Evolutionary conservation across 2,113 vertebrate genomes (phyloP).

Genomic region (Xenopus tropicalis): UCB_Xtro_10.0 CM004451.2:31145501-31146000

Average conservation of each 20-base stretch:
- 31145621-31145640: conserved; percentile 52
- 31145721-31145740: not conserved
- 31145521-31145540: too few relatives aligned
- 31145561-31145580: conserved; percentile 52
- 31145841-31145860: too few relatives aligned
- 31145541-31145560: conserved; percentile 50
- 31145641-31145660: conserved; percentile 56
- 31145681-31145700: conserved; percentile 1
- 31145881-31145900: too few relatives aligned
- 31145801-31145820: too few relatives aligned
- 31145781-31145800: not conserved
- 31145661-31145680: conserved; percentile 44
- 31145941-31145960: too few relatives aligned
- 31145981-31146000: too few relatives aligned
- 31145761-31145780: not conserved
- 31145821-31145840: too few relatives aligned
- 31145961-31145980: too few relatives aligned
- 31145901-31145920: too few relatives aligned
- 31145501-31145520: too few relatives aligned
- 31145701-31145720: not conserved
- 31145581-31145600: conserved; percentile 62
- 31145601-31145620: conserved; percentile 52
- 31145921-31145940: too few relatives aligned
- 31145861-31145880: too few relatives aligned
- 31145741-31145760: not conserved